Base-by-base conservation (phyloP, 1,140 invertebrate genomes). In the Ptiloglossa arizonensis region DNA sequence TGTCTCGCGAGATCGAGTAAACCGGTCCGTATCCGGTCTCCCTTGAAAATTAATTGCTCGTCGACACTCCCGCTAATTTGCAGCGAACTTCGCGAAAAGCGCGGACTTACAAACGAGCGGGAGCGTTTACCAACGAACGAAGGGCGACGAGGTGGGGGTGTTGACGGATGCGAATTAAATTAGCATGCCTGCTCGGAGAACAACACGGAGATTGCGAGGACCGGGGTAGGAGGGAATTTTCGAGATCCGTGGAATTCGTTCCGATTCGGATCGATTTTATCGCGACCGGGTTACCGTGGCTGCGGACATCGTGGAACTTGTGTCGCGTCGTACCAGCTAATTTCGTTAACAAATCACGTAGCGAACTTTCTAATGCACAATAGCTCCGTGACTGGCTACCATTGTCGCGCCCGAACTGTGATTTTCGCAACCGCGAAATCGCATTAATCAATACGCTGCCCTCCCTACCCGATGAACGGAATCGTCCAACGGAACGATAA, bases 291-390 rank as follows among this genome's bases (percentile, higher is more conserved):
- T n/a, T 17, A 24, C 27, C n/a, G n/a, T n/a, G n/a, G n/a, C n/a
- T n/a, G n/a, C n/a, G n/a, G 29, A 11, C 15, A 15, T 27, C 27
- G 32, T 24, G 41, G 24, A 54, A 38, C 50, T n/a, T 15, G 54
- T 78, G 54, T 71, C 41, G 57, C n/a, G 22, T 29, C 35, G 52
- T n/a, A n/a, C n/a, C 13, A 19, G 46, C 15, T 75, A 73, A 64
- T 80, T 62, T 73, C 63, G 69, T 78, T 80, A 73, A 78, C 56
- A 50, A 80, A 81, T 85, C 76, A 79, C 79, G 74, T 71, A 71
- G 64, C 66, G 56, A 84, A 79, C 62, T 83, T 83, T 66, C 54
- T 52, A 41, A 79, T 24, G 67, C 68, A 50, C 24, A 46, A 52
- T 11, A 50, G 35, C 44, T n/a, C 52, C 17, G 79, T 44, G 59